Evolutionary conservation across 2,797 vertebrate species (phyloP).

Genomic region (Sphenodon punctatus): DNA sequence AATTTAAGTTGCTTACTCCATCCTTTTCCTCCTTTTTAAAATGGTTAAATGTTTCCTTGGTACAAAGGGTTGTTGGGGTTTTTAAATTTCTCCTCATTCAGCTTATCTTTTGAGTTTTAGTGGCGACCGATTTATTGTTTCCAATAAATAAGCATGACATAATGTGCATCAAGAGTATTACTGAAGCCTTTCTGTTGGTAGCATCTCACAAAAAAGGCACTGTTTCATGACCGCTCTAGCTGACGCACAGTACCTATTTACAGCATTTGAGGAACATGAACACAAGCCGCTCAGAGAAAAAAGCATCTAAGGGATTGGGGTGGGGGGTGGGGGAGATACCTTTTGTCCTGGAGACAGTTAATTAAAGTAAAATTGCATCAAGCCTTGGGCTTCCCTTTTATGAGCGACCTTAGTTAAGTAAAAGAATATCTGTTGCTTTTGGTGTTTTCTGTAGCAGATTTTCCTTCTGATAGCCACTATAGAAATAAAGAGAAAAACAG

Average conservation of each 20-base stretch:
- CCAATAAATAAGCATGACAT: conserved; percentile 20
- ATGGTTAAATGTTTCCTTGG: background rate
- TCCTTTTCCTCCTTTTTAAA: background rate
- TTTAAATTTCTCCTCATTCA: conserved; percentile 18
- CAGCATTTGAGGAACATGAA: conserved; percentile 20
- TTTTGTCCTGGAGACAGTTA: conserved; percentile 36
- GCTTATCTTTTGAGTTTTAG: background rate
- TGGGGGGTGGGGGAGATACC: background rate
- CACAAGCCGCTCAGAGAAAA: conserved; percentile 47
- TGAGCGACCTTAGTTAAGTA: background rate
- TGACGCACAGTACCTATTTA: background rate
- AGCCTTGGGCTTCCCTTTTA: conserved; percentile 36
- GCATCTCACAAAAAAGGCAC: conserved; percentile 31
- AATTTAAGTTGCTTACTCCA: background rate
- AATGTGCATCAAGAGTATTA: conserved; percentile 45
- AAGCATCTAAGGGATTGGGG: too few species aligned
- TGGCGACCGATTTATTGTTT: conserved; percentile 32
- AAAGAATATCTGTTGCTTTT: conserved; percentile 25
- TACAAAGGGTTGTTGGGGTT: background rate
- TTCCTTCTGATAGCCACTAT: background rate
- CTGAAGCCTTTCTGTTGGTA: conserved; percentile 33
- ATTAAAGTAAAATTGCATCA: conserved; percentile 53
- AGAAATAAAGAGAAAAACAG: background rate
- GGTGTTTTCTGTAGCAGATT: background rate
- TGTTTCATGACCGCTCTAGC: conserved; percentile 11